These are phyloP conservation scores for Eumeta japonica DNA, from an alignment of 1,140 invertebrate genomes.

Conservation along the genomic window DNA sequence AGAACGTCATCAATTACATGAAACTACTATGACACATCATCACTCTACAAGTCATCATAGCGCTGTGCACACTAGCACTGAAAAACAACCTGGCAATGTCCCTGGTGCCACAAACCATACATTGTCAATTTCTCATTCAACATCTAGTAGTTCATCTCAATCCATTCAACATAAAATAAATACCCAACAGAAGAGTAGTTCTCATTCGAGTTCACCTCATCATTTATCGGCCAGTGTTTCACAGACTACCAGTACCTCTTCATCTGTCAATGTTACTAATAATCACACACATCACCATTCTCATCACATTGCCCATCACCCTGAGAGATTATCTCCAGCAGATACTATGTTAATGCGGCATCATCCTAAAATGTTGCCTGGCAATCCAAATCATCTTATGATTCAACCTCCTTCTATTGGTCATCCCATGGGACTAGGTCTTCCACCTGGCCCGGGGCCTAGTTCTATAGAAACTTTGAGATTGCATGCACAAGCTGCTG, in stretches of 20 bases:
- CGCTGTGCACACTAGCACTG: slow-evolving; percentile 62
- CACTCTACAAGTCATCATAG: slow-evolving; percentile 64
- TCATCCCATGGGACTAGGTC: slow-evolving; percentile 53
- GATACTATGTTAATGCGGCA: slow-evolving; percentile 56
- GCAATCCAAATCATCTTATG: slow-evolving; percentile 66
- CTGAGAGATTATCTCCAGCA: slow-evolving; percentile 54
- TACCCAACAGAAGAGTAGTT: slow-evolving; percentile 51
- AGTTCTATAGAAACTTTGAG: slow-evolving; percentile 52
- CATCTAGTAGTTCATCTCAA: slow-evolving; percentile 62
- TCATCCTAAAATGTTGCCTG: slow-evolving; percentile 58
- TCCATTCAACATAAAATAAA: slow-evolving; percentile 63
- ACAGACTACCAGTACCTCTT: slow-evolving; percentile 52
- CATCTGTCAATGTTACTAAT: slow-evolving; percentile 52
- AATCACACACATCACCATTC: slow-evolving; percentile 59
- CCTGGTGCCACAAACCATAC: slow-evolving; percentile 58
- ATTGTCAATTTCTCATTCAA: slow-evolving; percentile 65
- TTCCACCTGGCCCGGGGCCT: slow-evolving; percentile 56
- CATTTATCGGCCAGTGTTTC: slow-evolving; percentile 54
- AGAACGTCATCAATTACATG: slow-evolving; percentile 60
- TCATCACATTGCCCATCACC: slow-evolving; percentile 59
- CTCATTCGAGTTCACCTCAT: slow-evolving; percentile 58
- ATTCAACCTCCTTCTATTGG: slow-evolving; percentile 62
- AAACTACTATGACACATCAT: slow-evolving; percentile 63
- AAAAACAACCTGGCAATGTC: slow-evolving; percentile 59
- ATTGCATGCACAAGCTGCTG: slow-evolving; percentile 60